Evolutionary conservation across 1,140 invertebrate species (phyloP), one percentile per base, ranked within the genome.

Genomic region (Apis cerana): DNA sequence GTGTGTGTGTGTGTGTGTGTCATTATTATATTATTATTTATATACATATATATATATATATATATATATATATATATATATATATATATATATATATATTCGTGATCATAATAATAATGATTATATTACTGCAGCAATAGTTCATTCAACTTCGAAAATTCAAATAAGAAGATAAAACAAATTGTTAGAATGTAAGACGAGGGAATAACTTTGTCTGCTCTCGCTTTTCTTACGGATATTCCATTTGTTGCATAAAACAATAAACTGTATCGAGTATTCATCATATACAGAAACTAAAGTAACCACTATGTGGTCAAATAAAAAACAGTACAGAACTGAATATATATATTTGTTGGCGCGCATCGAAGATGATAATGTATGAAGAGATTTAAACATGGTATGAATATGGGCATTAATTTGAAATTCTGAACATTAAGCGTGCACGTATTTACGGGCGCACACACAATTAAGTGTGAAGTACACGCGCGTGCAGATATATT

Each of bases 401-500:
- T 72, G 78, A 54, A 85, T 77, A 76, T 85, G 75, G 75, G 75
- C 62, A 68, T 74, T 62, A 70, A 80, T 75, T 65, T 62, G 79
- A 75, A 62, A 67, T 56, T 58, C 65, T 54, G 61, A 72, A 61
- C 62, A 67, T 59, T 58, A 75, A 76, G 54, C 50, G 65, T 59
- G 23, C 33, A 72, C 50, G 62, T 54, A 74, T 80, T 80, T 71
- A 80, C 85, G 59, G 58, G 23, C 43, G 74, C 54, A 72, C 69
- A 56, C 56, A 75, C 50, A 27, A 48, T 50, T 50, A 69, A 54
- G 48, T 76, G 75, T 76, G 80, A 76, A 64, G 74, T 82, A 82
- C 74, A 76, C 80, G 80, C 74, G 72, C 64, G 80, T 82, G 80
- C 80, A 74, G 62, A 82, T 82, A 82, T 75, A 81, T 81, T 81